These are phyloP conservation scores for Gastrophryne carolinensis DNA, from an alignment of 2,797 vertebrate species.

Conservation along the genomic window DNA sequence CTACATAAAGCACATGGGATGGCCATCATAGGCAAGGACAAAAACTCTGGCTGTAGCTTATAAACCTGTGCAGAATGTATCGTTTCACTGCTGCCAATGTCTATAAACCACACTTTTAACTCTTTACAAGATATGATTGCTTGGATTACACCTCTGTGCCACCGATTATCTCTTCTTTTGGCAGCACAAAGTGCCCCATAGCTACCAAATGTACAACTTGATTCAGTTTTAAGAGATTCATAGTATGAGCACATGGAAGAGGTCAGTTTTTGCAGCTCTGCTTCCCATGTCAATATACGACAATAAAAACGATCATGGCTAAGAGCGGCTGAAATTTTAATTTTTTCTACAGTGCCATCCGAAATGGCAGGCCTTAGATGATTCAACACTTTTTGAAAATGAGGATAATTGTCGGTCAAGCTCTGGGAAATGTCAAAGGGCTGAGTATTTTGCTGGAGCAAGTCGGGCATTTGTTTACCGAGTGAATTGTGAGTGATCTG, in stretches of 20 bases:
- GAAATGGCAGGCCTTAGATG: conserved; percentile 68
- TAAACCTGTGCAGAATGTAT: conserved; percentile 72
- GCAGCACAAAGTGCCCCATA: conserved; percentile 83
- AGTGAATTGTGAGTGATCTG: conserved; percentile 72
- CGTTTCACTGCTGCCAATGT: conserved; percentile 82
- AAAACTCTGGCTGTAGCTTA: conserved; percentile 76
- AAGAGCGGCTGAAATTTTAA: conserved; percentile 77
- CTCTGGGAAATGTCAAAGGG: conserved; percentile 62
- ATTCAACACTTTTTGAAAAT: conserved; percentile 69
- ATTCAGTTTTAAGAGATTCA: conserved; percentile 61
- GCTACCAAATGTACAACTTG: conserved; percentile 64
- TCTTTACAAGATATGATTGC: conserved; percentile 73
- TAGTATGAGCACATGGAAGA: conserved; percentile 69
- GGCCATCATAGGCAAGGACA: conserved; percentile 73
- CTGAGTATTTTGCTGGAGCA: conserved; percentile 68
- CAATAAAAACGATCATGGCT: conserved; percentile 81
- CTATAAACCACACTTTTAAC: conserved; percentile 83
- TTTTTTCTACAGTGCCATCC: conserved; percentile 69
- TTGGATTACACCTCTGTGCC: conserved; percentile 86
- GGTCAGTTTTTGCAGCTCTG: conserved; percentile 76
- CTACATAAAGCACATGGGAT: conserved; percentile 80
- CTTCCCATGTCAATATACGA: conserved; percentile 71
- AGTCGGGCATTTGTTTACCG: conserved; percentile 67
- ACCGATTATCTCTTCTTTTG: conserved; percentile 80
- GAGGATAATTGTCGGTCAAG: conserved; percentile 56